Base-by-base conservation (phyloP, 2,113 vertebrate genomes). In the Clarias macrocephalus region DNA sequence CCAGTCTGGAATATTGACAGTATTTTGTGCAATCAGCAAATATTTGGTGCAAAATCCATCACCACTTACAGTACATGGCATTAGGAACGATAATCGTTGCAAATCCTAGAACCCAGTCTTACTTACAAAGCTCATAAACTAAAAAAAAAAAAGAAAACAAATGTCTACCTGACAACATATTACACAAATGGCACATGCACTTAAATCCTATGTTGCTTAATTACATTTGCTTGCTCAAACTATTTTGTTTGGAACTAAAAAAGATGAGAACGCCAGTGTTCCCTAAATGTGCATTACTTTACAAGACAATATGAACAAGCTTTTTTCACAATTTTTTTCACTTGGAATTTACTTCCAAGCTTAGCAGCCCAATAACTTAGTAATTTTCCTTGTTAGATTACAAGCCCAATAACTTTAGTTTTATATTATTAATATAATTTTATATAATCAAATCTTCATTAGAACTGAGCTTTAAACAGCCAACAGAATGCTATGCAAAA, bases 11-110 rank as follows among this genome's bases (percentile, higher is more conserved):
- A 25, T 60, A 59, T 33, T 30, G n/a, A 19, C 9, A 21, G 11
- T 6, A 60, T 37, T 80, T 30, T 60, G 79, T 80, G 79, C 72
- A 76, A 85, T 23, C 56, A 76, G 6, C 13, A 63, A 62, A 62
- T 62, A 73, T 62, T 42, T 76, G 33, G 57, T 76, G 56, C 62
- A 13, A 48, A 85, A 48, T 63, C 12, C 63, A 3, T 62, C 3
- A 3, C 9, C 83, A 85, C 7, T 48, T 56, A 72, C 48, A 48
- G 48, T 48, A 48, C 65, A 48, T n/a, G 28, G 33, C 28, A 80
- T 70, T 83, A 56, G 48, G 48, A 84, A 72, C 30, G 21, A 10
- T 28, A 68, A 68, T 21, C 42, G n/a, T 11, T 33, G 28, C 54
- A 84, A 66, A 23, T 60, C 28, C 54, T 6, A 80, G 9, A 59